phyloP scores from a whole-genome alignment of 2,113 vertebrate species.

The Melierax canorus region DNA sequence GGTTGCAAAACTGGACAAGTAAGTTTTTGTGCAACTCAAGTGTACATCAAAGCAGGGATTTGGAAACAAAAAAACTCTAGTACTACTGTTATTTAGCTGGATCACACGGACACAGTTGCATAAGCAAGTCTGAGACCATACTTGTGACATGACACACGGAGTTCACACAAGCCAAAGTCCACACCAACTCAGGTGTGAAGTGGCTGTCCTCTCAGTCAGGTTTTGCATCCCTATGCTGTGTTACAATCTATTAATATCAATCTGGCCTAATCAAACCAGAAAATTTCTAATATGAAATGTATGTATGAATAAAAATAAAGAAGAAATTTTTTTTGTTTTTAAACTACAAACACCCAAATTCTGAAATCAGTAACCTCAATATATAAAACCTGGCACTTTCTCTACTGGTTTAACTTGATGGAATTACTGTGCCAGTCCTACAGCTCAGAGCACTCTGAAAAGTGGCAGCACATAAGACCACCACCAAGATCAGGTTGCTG shows the following conservation, averaged over 20 bases:
- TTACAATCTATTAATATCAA: not conserved
- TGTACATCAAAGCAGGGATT: not conserved
- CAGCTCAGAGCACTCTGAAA: not conserved
- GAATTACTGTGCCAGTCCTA: not conserved
- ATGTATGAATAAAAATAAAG: not conserved
- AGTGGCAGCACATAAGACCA: not conserved
- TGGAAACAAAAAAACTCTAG: not conserved
- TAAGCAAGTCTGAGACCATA: not conserved
- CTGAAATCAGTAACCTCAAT: not conserved
- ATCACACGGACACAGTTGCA: not conserved
- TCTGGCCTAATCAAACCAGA: not conserved
- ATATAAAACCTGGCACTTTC: not conserved
- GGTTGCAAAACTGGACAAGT: not conserved
- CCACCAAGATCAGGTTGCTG: not conserved
- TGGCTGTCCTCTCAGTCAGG: not conserved
- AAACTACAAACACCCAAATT: not conserved
- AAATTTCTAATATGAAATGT: not conserved
- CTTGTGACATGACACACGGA: rapidly evolving
- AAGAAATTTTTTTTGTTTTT: not conserved
- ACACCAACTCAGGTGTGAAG: not conserved
- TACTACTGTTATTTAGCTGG: not conserved
- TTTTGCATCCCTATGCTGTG: not conserved
- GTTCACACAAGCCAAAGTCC: not conserved
- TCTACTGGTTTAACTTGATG: not conserved
- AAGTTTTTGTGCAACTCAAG: not conserved